Evolutionary conservation across 2,797 vertebrate species (phyloP).

Genomic region (Catharus ustulatus): DNA sequence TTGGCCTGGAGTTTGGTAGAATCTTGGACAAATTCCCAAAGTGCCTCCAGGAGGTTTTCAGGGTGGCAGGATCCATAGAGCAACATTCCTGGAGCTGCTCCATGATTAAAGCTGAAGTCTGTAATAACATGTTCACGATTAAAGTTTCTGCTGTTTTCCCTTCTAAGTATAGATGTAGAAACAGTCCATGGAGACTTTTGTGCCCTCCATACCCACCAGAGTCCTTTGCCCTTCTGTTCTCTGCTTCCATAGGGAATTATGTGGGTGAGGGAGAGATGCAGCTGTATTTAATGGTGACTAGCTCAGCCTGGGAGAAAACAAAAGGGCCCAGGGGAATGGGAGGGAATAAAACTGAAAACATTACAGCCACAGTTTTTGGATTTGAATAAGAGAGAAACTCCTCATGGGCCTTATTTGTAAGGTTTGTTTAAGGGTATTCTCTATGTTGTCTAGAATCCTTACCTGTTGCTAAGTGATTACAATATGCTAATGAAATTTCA

Average conservation of each 20-base stretch:
- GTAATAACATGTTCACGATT: not conserved
- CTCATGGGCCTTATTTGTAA: not conserved
- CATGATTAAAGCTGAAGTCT: not conserved
- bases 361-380: not conserved
- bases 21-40: not conserved
- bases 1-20: not conserved
- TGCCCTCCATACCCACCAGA: not conserved
- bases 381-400: not conserved
- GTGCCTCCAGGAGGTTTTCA: not conserved
- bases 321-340: not conserved
- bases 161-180: not conserved
- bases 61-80: not conserved
- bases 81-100: conserved; percentile 19
- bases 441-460: not conserved
- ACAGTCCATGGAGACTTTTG: not conserved
- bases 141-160: not conserved
- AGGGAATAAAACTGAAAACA: not conserved
- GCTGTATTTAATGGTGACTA: not conserved
- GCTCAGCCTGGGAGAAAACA: not conserved
- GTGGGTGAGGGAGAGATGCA: not conserved
- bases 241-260: not conserved
- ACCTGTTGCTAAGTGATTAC: not conserved
- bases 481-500: not conserved
- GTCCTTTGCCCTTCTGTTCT: not conserved
- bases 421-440: not conserved